Percentiles rank a stretch among this genome's conserved stretches.
Evolutionary conservation across 2,888 invertebrate species (phyloP).

Genomic region (Hemistola chrysoprasaria): DNA sequence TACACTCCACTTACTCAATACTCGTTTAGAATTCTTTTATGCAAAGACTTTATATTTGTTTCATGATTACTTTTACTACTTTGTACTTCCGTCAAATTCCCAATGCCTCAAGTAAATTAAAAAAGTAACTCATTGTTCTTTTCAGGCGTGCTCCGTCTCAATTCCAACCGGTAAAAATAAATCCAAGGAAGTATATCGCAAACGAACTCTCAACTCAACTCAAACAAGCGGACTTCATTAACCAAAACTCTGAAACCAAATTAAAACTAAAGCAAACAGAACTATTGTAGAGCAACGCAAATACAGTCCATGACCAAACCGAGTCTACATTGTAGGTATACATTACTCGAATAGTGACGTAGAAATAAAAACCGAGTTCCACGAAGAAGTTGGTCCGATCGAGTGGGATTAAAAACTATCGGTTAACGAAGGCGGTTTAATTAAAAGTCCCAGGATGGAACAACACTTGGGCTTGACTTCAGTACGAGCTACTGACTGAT

Average conservation of each 20-base stretch:
- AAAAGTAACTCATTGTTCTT: too few species aligned
- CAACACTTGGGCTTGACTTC: slow-evolving; percentile 16
- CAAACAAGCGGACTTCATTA: background rate
- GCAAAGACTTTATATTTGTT: too few species aligned
- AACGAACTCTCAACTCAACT: background rate
- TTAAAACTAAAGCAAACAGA: slow-evolving; percentile 1
- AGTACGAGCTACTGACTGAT: background rate
- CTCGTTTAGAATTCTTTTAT: too few species aligned
- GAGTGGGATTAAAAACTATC: slow-evolving; percentile 52
- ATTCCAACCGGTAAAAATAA: too few species aligned
- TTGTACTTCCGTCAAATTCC: too few species aligned
- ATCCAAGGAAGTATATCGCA: too few species aligned
- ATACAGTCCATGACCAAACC: background rate
- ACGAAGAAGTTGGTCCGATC: slow-evolving; percentile 25
- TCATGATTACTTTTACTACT: too few species aligned
- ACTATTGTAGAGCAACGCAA: slow-evolving; percentile 1
- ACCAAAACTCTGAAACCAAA: background rate
- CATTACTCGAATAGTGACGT: slow-evolving; percentile 28
- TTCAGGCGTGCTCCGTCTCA: too few species aligned
- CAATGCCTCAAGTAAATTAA: too few species aligned
- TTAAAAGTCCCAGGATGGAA: slow-evolving; percentile 42
- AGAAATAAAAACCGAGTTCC: slow-evolving; percentile 4
- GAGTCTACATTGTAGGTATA: too few species aligned
- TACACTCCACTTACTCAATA: too few species aligned
- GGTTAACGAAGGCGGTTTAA: slow-evolving; percentile 47